Evolutionary conservation across 2,888 invertebrate genomes (phyloP).

Genomic region (Netelia inedita): DNA sequence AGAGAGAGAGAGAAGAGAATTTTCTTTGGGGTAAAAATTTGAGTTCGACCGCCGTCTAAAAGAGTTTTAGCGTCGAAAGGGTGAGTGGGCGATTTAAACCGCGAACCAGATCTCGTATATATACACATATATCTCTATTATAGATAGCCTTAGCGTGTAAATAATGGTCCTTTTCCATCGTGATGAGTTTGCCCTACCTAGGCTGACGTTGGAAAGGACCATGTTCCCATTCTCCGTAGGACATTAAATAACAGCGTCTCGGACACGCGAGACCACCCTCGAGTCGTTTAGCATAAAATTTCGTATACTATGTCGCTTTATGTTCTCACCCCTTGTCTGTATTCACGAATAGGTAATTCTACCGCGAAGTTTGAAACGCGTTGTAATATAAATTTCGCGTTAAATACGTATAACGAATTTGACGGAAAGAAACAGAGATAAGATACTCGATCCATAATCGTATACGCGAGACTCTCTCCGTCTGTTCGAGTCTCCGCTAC

Average conservation of each 20-base stretch:
- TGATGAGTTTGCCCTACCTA: not conserved
- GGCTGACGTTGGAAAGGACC: conserved; percentile 16
- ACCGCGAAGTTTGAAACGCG: not conserved
- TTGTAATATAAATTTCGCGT: not conserved
- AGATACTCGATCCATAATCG: too few relatives aligned
- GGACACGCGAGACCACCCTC: conserved; percentile 45
- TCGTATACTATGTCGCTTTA: not conserved
- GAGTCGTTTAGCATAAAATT: conserved; percentile 27
- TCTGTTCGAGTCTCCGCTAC: too few relatives aligned
- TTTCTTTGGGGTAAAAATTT: not conserved
- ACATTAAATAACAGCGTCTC: conserved; percentile 11
- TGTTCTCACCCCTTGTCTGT: not conserved
- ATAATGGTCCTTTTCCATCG: not conserved
- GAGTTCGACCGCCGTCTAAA: not conserved
- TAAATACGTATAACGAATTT: not conserved
- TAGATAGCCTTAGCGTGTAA: not conserved
- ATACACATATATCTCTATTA: not conserved
- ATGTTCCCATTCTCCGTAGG: conserved; percentile 20
- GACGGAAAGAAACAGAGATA: too few relatives aligned
- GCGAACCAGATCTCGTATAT: not conserved
- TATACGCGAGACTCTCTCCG: too few relatives aligned
- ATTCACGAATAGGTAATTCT: not conserved
- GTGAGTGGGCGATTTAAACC: too few relatives aligned
- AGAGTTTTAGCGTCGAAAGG: not conserved
- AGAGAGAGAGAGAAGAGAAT: not conserved